phyloP scores from a whole-genome alignment of 2,797 vertebrate genomes.

The Zalophus californianus region DNA sequence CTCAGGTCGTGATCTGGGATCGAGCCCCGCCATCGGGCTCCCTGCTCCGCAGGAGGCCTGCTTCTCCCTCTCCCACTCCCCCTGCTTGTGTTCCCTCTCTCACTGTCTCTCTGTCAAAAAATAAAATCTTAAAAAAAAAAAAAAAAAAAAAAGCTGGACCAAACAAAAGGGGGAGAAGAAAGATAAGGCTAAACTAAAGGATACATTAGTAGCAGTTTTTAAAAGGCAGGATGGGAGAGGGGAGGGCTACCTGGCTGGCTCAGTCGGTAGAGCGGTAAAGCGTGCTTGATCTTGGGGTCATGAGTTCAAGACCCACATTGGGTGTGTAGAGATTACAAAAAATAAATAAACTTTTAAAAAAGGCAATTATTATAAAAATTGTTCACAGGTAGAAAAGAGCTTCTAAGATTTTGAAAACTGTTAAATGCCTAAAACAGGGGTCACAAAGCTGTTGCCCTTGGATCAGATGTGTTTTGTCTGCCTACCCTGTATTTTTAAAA shows the following conservation, averaged over 20 bases:
- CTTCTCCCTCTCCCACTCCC: too few relatives aligned
- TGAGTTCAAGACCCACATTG: background rate
- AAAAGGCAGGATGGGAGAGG: background rate
- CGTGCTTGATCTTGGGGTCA: background rate
- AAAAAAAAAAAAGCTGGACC: background rate
- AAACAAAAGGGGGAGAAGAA: background rate
- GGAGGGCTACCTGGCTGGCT: background rate
- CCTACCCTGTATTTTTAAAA: background rate
- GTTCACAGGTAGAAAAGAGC: background rate
- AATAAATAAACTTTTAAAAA: background rate
- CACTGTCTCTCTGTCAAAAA: too few relatives aligned
- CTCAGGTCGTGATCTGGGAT: too few relatives aligned
- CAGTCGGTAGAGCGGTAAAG: background rate
- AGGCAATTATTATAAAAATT: slow-evolving; percentile 5
- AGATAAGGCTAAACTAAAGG: slow-evolving; percentile 8
- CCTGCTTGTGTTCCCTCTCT: too few relatives aligned
- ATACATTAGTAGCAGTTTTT: background rate
- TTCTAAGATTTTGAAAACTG: slow-evolving; percentile 26
- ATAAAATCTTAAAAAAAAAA: too few relatives aligned
- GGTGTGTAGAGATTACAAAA: background rate
- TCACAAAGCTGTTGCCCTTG: slow-evolving; percentile 14
- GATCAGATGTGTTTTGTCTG: background rate
- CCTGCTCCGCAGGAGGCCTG: too few relatives aligned
- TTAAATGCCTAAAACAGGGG: background rate
- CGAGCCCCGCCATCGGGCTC: too few relatives aligned